These are phyloP conservation scores for Caenorhabditis sp. DNA, from an alignment of 2,888 invertebrate genomes.

Conservation along the genomic window DNA sequence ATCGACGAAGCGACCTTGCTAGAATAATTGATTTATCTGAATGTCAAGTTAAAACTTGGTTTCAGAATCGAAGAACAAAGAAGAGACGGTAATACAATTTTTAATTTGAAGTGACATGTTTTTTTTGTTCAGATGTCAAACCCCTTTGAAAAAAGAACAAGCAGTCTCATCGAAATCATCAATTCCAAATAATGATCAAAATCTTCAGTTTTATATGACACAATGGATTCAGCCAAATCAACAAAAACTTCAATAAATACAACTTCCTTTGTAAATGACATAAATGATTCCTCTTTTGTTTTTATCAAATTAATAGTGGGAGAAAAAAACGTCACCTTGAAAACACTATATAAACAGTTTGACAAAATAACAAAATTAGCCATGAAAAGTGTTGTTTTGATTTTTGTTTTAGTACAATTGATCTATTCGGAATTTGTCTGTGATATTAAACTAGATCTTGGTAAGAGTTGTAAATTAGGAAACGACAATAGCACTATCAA, in stretches of 20 bases:
- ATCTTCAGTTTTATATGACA: neutral
- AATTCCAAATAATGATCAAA: neutral
- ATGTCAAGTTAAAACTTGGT: constrained; percentile 42
- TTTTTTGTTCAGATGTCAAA: constrained; percentile 21
- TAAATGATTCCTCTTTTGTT: neutral
- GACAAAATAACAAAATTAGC: neutral
- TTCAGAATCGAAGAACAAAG: constrained; percentile 39
- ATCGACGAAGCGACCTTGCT: constrained; percentile 32
- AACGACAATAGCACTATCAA: neutral
- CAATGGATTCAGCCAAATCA: neutral
- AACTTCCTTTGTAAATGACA: neutral
- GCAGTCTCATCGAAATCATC: neutral
- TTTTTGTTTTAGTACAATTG: neutral
- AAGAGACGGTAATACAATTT: constrained; percentile 26
- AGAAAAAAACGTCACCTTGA: neutral
- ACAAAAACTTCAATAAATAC: neutral
- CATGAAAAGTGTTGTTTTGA: neutral
- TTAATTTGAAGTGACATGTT: neutral
- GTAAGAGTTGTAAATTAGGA: neutral
- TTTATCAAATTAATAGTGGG: neutral
- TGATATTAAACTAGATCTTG: neutral
- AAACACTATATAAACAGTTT: neutral
- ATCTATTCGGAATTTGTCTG: neutral
- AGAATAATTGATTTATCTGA: constrained; percentile 33
- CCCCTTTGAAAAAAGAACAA: constrained; percentile 14